Evolutionary conservation across 2,797 vertebrate genomes (phyloP), one percentile per base, ranked within the genome.

Genomic region (Microhierax caerulescens): DNA sequence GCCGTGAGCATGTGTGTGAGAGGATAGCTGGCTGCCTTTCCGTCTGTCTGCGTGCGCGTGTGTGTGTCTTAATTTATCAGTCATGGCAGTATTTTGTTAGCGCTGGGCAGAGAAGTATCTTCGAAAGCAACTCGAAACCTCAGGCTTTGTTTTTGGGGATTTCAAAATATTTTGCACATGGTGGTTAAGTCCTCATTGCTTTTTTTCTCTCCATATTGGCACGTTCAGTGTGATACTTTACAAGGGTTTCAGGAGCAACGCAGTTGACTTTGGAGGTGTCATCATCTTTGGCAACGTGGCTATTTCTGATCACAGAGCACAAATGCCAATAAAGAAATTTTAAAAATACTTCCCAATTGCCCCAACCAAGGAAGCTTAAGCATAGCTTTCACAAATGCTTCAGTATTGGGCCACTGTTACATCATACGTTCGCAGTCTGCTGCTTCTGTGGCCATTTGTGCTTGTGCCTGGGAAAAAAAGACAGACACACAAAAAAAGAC

Each of bases 61-160:
- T 54, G 56, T 78, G 93, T 64, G 89, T 90, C 61, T 37, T 85
- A 69, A 93, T 43, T 90, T 93, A 94, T 93, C 60, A 91, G 92
- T 56, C 61, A 3, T 92, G 84, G 95, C 97, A 97, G 83, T 96
- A 75, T 94, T 97, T 64, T 84, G 70, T 69, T 85, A 79, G 91
- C 4, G 39, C 95, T 95, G 96, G 95, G 95, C 87, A 80, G 94
- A 72, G 80, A 87, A 78, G 67, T 24, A 79, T 88, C 93, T 81
- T 74, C 10, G 93, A 91, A 90, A 82, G 95, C 94, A 97, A 93
- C 87, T 86, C 11, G 20, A 80, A 94, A 96, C 94, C 91, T 96
- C 87, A 93, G 94, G 92, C 93, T 95, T 96, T 54, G 85, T 50
- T 96, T 96, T 95, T 92, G 76, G 91, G 92, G 87, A 93, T 97